A percentile compares a stretch with the other conserved stretches of the same genome.
Evolutionary conservation across 1,140 invertebrate genomes (phyloP).

Genomic region (Zaprionus inermis): DNA sequence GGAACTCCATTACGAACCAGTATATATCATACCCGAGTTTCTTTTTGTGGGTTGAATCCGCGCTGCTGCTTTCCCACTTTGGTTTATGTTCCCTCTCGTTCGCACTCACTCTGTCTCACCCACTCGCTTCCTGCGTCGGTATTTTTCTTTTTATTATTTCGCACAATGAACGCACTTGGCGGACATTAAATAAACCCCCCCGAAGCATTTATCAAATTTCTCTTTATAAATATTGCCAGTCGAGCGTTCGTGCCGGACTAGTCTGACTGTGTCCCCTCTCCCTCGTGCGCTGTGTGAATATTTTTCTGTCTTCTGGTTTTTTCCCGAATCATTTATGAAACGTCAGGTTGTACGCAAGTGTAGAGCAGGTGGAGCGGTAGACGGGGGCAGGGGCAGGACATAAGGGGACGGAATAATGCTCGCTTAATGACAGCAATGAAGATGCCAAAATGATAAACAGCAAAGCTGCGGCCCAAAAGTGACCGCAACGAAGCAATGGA

Average conservation of each 20-base stretch:
- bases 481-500: conserved; percentile 37
- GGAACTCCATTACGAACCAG: conserved; percentile 20
- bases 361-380: conserved; percentile 8
- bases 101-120: background rate
- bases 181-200: conserved; percentile 74
- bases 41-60: background rate
- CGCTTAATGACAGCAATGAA: conserved; percentile 80
- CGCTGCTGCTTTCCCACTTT: conserved; percentile 1
- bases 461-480: conserved; percentile 51
- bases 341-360: conserved; percentile 56
- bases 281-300: conserved; percentile 36
- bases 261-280: conserved; percentile 29
- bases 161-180: conserved; percentile 77
- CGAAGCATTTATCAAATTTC: conserved; percentile 77
- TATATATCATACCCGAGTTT: conserved; percentile 10
- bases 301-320: conserved; percentile 29
- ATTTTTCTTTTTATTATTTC: conserved; percentile 70
- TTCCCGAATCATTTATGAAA: conserved; percentile 73
- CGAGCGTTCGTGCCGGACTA: background rate
- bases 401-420: conserved; percentile 57
- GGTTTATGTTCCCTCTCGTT: background rate
- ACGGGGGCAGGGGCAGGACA: too few relatives aligned
- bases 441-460: conserved; percentile 81
- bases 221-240: conserved; percentile 57
- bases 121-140: conserved; percentile 3